Evolutionary conservation across 1,140 invertebrate genomes (phyloP).

Genomic region (Trichoplusia ni): DNA sequence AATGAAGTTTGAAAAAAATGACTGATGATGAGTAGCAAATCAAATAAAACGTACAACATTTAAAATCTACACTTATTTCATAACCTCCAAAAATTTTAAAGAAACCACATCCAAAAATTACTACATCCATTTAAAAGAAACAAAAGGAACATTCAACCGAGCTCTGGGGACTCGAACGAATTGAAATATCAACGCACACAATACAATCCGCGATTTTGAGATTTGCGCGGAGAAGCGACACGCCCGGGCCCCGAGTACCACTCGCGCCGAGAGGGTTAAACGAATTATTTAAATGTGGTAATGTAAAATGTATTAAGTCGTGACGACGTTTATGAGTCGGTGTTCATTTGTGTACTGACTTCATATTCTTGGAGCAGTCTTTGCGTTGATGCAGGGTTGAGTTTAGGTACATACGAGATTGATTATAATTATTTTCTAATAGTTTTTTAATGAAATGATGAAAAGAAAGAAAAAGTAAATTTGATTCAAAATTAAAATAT

Average conservation of each 20-base stretch:
- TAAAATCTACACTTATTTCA: no score
- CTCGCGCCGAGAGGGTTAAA: slow-evolving; percentile 34
- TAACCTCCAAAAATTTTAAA: no score
- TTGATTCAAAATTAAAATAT: no score
- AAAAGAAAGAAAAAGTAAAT: no score
- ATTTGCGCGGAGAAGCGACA: slow-evolving; percentile 32
- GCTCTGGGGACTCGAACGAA: slow-evolving; percentile 37
- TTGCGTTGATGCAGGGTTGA: background rate
- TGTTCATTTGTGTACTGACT: background rate
- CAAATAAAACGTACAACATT: no score
- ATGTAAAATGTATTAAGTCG: slow-evolving; percentile 30
- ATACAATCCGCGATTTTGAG: slow-evolving; percentile 45
- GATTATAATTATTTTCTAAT: no score
- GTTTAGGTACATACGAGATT: no score
- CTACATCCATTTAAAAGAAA: slow-evolving; percentile 37
- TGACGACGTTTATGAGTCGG: slow-evolving; percentile 1
- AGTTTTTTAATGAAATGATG: no score
- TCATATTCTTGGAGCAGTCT: background rate
- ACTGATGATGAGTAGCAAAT: no score
- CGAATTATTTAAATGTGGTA: slow-evolving; percentile 39
- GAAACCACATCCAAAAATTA: slow-evolving; percentile 38
- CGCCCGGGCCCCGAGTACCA: slow-evolving; percentile 21
- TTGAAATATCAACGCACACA: slow-evolving; percentile 54
- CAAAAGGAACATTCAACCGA: slow-evolving; percentile 46
- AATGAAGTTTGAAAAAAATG: no score